These are phyloP conservation scores for Lepidochitona cinerea DNA, from an alignment of 2,888 invertebrate species.

Conservation along the genomic window DNA sequence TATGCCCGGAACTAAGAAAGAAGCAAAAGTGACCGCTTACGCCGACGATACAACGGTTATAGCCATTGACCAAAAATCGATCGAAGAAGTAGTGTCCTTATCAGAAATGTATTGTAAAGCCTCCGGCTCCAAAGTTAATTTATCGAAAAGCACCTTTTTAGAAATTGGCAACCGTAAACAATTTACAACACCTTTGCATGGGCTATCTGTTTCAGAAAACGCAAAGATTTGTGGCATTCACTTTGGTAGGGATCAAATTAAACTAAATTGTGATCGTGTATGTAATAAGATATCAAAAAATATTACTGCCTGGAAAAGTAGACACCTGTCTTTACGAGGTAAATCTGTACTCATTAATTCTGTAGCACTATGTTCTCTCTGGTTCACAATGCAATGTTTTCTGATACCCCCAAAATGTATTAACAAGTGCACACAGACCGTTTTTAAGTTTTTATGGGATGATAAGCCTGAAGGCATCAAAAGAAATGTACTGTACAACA, in stretches of 20 bases:
- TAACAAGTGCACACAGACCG: neutral
- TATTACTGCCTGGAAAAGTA: neutral
- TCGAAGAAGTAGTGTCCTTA: neutral
- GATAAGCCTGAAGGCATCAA: neutral
- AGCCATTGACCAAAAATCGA: slow-evolving; percentile 1
- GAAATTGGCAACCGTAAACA: slow-evolving; percentile 30
- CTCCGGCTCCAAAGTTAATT: slow-evolving; percentile 29
- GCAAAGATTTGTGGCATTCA: neutral
- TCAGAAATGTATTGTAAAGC: slow-evolving; percentile 9
- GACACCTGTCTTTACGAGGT: neutral
- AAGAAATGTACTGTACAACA: neutral
- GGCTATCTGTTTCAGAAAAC: neutral
- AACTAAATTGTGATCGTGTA: neutral
- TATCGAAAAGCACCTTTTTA: slow-evolving; percentile 23
- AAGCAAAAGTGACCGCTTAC: slow-evolving; percentile 10
- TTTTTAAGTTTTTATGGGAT: slow-evolving; percentile 3
- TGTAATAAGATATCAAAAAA: neutral
- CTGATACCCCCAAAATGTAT: neutral
- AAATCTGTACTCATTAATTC: neutral
- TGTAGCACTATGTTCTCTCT: neutral
- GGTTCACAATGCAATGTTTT: neutral
- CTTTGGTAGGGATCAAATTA: neutral
- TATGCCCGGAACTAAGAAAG: slow-evolving; percentile 14
- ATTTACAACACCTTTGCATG: neutral
- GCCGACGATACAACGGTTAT: slow-evolving; percentile 18